These are phyloP conservation scores for Castor canadensis DNA, from an alignment of 2,113 vertebrate genomes.

Conservation along the genomic window DNA sequence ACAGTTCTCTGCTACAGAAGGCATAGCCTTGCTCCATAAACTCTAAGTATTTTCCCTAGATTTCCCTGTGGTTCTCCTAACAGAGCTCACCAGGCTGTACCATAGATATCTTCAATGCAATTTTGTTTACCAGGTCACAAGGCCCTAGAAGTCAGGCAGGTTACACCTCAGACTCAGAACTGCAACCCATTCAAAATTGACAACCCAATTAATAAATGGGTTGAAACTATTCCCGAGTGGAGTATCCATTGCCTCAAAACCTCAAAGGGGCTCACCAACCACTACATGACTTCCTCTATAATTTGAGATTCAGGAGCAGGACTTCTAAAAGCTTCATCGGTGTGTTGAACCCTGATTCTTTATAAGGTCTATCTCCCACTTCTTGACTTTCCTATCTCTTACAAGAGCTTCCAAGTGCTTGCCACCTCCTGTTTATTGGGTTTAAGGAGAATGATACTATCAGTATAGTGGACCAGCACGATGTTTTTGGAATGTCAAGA, in stretches of 20 bases:
- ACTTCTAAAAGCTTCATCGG: neutral
- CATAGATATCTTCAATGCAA: neutral
- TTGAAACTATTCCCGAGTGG: neutral
- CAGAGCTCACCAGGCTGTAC: neutral
- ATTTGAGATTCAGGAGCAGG: neutral
- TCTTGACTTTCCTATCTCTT: neutral
- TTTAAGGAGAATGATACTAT: neutral
- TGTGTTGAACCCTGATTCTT: neutral
- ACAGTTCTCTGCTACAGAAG: neutral
- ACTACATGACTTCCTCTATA: neutral
- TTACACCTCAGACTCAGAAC: neutral
- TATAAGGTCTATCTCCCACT: neutral
- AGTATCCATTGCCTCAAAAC: neutral
- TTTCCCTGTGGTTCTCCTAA: neutral
- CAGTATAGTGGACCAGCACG: neutral
- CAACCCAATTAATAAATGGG: neutral
- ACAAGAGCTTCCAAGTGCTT: neutral
- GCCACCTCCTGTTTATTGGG: neutral
- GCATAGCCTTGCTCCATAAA: neutral
- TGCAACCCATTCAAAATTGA: conserved; percentile 13
- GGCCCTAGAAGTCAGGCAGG: neutral
- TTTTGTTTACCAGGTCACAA: neutral
- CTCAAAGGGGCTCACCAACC: neutral
- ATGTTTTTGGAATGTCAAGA: conserved; percentile 32
- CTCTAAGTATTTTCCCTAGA: neutral